Base-by-base conservation (phyloP, 2,113 vertebrate species). In the Penelope pileata region DNA sequence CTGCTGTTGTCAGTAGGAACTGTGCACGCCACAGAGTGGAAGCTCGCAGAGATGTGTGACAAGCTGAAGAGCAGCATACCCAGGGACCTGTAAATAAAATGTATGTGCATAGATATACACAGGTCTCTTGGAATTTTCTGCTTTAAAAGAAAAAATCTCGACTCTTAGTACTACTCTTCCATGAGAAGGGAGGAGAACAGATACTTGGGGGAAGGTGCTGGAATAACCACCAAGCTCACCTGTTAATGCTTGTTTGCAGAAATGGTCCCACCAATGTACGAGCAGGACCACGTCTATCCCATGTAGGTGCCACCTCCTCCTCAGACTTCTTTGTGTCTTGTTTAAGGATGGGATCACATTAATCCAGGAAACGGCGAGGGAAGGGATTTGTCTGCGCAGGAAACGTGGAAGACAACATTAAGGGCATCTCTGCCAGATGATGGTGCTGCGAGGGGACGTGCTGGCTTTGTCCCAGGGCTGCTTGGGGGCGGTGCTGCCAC, bases 371-470 rank as follows among this genome's bases (percentile, higher is more conserved):
- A 36, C 80, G 92, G 64, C 43, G 38, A 67, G 51, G 59, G 72
- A 84, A 72, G 34, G 50, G 38, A 88, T 78, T 63, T 88, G 64
- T 88, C 88, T 83, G 73, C 58, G 47, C 50, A 64, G 82, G 79
- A 93, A 91, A 58, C 0, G 1, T 12, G 12, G 26, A 93, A 86
- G 69, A 75, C 76, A 74, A 32, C n/a, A 47, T 22, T 43, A 83
- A 84, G 43, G 36, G 36, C 73, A 75, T 27, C 42, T 82, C 47
- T 85, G 77, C n/a, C 67, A 90, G 78, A 26, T 1, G 8, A 34
- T 17, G 53, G 21, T 36, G 43, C 12, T 63, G 38, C 0, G 1
- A 59, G 32, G 60, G 23, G 60, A 59, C 8, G 12, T 0, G 0
- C 63, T 29, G 76, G 27, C 50, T 81, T 77, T 81, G 64, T 73